Conservation (phyloP, 2,797 vertebrate species). For the Novumbra hubbsi region DNA sequence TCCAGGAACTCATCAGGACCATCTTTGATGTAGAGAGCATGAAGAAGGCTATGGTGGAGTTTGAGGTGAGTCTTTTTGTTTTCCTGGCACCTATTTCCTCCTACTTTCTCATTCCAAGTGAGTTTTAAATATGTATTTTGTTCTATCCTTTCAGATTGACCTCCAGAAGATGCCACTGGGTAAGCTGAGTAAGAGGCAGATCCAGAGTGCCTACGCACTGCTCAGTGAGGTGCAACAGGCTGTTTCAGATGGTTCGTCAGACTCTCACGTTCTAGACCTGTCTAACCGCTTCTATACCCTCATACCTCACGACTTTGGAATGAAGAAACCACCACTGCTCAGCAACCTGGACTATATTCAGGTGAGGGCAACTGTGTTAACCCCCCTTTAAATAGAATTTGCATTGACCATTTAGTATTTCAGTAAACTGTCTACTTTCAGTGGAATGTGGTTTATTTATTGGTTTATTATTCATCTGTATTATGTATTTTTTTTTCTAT, state of each 20-base stretch:
- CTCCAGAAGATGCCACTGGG: slow-evolving; percentile 98
- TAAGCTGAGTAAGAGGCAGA: slow-evolving; percentile 96
- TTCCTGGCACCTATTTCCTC: neutral
- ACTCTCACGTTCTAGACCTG: slow-evolving; percentile 90
- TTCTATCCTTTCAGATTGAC: slow-evolving; percentile 82
- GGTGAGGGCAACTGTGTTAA: slow-evolving; percentile 61
- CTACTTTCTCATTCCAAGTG: neutral
- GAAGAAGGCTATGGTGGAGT: slow-evolving; percentile 99
- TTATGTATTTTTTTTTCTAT: too few relatives aligned
- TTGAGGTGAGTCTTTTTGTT: slow-evolving; percentile 78
- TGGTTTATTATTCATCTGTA: too few relatives aligned
- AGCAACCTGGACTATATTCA: slow-evolving; percentile 91
- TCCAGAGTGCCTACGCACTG: slow-evolving; percentile 94
- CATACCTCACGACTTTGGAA: slow-evolving; percentile 98
- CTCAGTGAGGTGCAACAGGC: slow-evolving; percentile 96
- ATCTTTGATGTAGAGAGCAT: slow-evolving; percentile 99
- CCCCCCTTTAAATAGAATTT: too few relatives aligned
- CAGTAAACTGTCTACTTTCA: too few relatives aligned
- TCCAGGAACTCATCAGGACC: slow-evolving; percentile 93
- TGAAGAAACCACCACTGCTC: slow-evolving; percentile 96
- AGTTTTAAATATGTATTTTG: neutral
- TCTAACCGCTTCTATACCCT: slow-evolving; percentile 98
- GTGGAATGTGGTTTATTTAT: too few relatives aligned
- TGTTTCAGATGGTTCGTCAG: slow-evolving; percentile 79
- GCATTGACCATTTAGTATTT: too few relatives aligned